These are phyloP conservation scores for Hippocampus barbouri DNA, from an alignment of 2,113 vertebrate species.

Conservation along the genomic window DNA sequence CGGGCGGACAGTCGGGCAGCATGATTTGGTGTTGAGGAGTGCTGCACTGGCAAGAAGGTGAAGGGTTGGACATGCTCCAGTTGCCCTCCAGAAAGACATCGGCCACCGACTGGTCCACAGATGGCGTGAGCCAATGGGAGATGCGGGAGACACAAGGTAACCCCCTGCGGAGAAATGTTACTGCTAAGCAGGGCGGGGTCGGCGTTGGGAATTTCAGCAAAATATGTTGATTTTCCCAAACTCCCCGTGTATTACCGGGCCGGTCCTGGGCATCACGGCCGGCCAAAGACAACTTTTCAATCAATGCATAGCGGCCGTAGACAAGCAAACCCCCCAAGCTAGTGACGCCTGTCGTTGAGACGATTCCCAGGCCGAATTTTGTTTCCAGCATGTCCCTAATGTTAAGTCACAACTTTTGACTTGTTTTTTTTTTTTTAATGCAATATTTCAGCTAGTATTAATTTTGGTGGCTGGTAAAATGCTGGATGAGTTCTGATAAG, in stretches of 20 bases:
- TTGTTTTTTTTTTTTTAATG: neutral
- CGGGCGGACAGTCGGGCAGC: conserved; percentile 84
- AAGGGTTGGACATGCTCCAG: conserved; percentile 92
- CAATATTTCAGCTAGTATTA: neutral
- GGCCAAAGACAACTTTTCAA: no score
- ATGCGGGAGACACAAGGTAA: conserved; percentile 54
- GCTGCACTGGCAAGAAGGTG: conserved; percentile 87
- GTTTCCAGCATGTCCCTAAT: no score
- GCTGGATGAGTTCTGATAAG: neutral
- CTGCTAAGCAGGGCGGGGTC: no score
- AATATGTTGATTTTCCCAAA: no score
- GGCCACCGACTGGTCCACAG: conserved; percentile 74
- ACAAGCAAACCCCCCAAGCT: no score
- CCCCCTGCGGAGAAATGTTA: conserved; percentile 42
- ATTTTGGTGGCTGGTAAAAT: neutral
- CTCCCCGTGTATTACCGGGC: no score
- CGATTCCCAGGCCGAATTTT: no score
- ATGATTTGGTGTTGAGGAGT: conserved; percentile 81
- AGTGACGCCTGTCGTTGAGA: no score
- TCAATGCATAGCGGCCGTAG: no score
- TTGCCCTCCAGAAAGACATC: conserved; percentile 86
- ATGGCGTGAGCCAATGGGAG: conserved; percentile 78
- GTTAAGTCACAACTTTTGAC: neutral
- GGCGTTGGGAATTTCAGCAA: no score
- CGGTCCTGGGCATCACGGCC: no score